phyloP scores from a whole-genome alignment of 2,888 invertebrate species.

The Agrotis clavis region DNA sequence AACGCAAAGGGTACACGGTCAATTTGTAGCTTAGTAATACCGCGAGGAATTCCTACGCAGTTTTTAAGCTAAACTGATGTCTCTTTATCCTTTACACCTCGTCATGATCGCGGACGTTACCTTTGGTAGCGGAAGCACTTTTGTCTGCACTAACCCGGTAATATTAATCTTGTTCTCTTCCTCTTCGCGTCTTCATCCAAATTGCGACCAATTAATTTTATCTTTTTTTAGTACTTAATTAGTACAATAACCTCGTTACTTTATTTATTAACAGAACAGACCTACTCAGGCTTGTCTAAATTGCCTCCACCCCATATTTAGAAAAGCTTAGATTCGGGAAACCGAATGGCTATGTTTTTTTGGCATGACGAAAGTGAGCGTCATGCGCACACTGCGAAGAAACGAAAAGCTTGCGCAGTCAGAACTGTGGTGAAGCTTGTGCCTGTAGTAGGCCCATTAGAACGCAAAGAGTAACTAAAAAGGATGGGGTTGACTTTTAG shows the following conservation, averaged over 20 bases:
- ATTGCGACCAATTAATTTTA: slow-evolving; percentile 34
- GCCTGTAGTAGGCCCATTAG: too few species aligned
- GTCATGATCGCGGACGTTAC: slow-evolving; percentile 15
- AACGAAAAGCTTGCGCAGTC: too few species aligned
- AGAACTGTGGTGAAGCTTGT: too few species aligned
- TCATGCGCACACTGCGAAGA: too few species aligned
- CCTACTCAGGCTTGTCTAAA: not conserved
- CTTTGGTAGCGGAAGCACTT: slow-evolving; percentile 43
- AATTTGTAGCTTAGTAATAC: not conserved
- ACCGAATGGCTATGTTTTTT: too few species aligned
- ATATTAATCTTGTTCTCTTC: slow-evolving; percentile 32
- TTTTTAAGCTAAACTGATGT: slow-evolving; percentile 5
- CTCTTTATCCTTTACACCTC: not conserved
- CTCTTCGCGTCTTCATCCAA: slow-evolving; percentile 14
- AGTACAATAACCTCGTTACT: slow-evolving; percentile 16
- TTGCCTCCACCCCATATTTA: too few species aligned
- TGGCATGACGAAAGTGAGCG: too few species aligned
- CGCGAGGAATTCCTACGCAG: not conserved
- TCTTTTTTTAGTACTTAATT: slow-evolving; percentile 3
- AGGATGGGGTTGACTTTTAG: too few species aligned
- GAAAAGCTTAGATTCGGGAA: too few species aligned
- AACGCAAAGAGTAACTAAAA: too few species aligned
- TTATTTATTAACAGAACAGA: not conserved
- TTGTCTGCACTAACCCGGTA: slow-evolving; percentile 23
- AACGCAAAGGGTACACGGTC: too few species aligned